These are phyloP conservation scores for Neoniphon sammara DNA, from an alignment of 2,797 vertebrate species.

Conservation along the genomic window DNA sequence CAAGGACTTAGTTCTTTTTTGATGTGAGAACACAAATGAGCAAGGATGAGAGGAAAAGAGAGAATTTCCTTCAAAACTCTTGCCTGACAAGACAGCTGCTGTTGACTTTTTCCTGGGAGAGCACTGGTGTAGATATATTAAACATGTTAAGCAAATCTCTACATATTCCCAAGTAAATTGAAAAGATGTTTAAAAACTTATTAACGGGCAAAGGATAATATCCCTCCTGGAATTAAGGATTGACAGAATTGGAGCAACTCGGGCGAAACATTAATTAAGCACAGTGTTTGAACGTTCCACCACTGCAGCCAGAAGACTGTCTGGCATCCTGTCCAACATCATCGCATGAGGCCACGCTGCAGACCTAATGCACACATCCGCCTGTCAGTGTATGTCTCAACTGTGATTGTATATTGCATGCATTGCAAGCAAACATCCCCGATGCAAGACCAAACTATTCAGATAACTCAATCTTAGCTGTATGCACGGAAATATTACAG, in stretches of 20 bases:
- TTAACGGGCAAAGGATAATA: conserved; percentile 78
- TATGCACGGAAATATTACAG: conserved; percentile 37
- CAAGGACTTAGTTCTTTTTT: conserved; percentile 29
- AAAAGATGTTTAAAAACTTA: conserved; percentile 79
- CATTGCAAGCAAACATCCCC: conserved; percentile 38
- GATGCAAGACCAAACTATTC: conserved; percentile 29
- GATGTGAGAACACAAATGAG: conserved; percentile 29
- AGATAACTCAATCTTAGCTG: conserved; percentile 42
- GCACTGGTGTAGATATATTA: conserved; percentile 60
- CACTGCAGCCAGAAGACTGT: conserved; percentile 47
- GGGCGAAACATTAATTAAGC: conserved; percentile 81
- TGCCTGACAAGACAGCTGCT: conserved; percentile 43
- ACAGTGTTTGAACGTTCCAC: conserved; percentile 64
- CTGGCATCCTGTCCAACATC: conserved; percentile 43
- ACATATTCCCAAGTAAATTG: conserved; percentile 72
- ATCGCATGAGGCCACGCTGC: conserved; percentile 30
- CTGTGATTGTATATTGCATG: conserved; percentile 22
- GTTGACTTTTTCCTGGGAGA: conserved; percentile 59
- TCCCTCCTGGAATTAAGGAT: conserved; percentile 80
- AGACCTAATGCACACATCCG: conserved; percentile 26
- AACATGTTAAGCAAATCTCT: conserved; percentile 74
- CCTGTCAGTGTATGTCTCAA: conserved; percentile 51
- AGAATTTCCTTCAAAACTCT: conserved; percentile 26
- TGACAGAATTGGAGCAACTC: conserved; percentile 82
- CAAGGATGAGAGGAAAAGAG: conserved; percentile 27